Base-by-base conservation (phyloP, 2,797 vertebrate genomes). In the Arrhamphus sclerolepis region DNA sequence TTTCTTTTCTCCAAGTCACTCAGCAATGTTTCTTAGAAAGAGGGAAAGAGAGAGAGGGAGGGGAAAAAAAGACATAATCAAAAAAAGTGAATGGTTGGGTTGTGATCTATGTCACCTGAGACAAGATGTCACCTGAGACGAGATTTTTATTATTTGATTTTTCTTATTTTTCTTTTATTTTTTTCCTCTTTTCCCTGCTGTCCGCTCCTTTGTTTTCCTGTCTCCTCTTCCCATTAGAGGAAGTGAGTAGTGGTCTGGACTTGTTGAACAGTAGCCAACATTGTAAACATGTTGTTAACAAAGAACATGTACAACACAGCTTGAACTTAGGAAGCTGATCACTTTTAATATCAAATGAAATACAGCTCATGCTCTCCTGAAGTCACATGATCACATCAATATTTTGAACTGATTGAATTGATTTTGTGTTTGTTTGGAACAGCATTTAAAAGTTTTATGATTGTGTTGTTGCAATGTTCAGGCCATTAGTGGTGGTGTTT, bases 201-300 rank as follows among this genome's bases (percentile, higher is more conserved):
- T 64, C 46, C 53, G 18, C 46, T 56, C 14, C 6, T 56, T 74
- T 78, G 24, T 72, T 72, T 66, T 24, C 22, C 49, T 49, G 64
- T 54, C n/a, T 59, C 43, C 60, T 65, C 43, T 72, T 62, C 59
- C 52, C 31, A 46, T 53, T 66, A 83, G 59, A 78, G 77, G 75
- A 84, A 86, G 76, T 70, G 78, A 83, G 63, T 50, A 46, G 56
- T 70, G 55, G 77, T 74, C 78, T 67, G 60, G 40, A 48, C 49
- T 73, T 43, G 60, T 55, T 78, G 60, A 79, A 70, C 41, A 53
- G 48, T 22, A 42, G 46, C 57, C 49, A 67, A 19, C 4, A 1
- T 40, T 56, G 39, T 78, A 64, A 74, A 70, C 42, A 51, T 44
- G 51, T 54, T 72, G 1, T 13, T 39, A 29, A 11, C 14, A 6